phyloP scores from a whole-genome alignment of 2,113 vertebrate species.

The pig (Sus scrofa) region T2T-Sscrofa CM000826.6:155885501-155886000 shows the following conservation, averaged over 20 bases:
- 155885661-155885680: background rate
- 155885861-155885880: background rate
- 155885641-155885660: background rate
- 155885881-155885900: background rate
- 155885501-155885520: constrained; percentile 25
- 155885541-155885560: background rate
- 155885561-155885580: background rate
- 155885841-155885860: background rate
- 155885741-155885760: accelerated
- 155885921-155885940: background rate
- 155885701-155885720: background rate
- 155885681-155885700: accelerated
- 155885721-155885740: background rate
- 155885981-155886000: background rate
- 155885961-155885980: background rate
- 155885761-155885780: accelerated
- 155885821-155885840: background rate
- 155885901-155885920: background rate
- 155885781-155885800: background rate
- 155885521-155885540: background rate
- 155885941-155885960: accelerated
- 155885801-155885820: background rate
- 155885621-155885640: accelerated
- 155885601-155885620: background rate
- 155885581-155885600: background rate